Evolutionary conservation across 2,797 vertebrate genomes (phyloP).

Genomic region (Phyllotis vaccarum): DNA sequence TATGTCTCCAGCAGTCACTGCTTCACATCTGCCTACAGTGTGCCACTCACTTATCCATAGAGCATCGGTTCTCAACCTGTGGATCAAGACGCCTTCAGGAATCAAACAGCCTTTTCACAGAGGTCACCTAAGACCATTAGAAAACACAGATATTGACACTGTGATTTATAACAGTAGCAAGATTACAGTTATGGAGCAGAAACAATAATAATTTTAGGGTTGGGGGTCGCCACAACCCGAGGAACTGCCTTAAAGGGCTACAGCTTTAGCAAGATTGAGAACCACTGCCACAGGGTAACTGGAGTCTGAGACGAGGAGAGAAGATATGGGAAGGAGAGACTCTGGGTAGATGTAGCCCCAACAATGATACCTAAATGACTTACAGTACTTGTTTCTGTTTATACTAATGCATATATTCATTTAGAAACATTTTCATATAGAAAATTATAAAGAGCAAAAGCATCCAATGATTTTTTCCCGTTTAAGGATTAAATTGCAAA

Average conservation of each 20-base stretch:
- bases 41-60: background rate
- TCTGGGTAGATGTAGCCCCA: background rate
- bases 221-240: background rate
- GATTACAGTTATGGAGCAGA: background rate
- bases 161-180: background rate
- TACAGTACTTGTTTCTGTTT: background rate
- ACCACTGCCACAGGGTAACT: background rate
- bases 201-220: background rate
- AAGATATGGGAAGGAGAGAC: no score
- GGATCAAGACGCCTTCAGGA: background rate
- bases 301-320: background rate
- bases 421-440: slow-evolving; percentile 45
- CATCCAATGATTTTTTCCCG: slow-evolving; percentile 15
- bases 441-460: slow-evolving; percentile 42
- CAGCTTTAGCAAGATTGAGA: background rate
- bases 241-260: background rate
- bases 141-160: background rate
- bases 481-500: slow-evolving; percentile 13
- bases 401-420: background rate
- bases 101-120: background rate
- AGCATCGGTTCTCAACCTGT: background rate
- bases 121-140: background rate
- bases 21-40: background rate
- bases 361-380: background rate
- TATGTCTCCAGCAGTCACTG: background rate